These are phyloP conservation scores for Parotia lawesii DNA, from an alignment of 2,113 vertebrate species.

Conservation along the genomic window DNA sequence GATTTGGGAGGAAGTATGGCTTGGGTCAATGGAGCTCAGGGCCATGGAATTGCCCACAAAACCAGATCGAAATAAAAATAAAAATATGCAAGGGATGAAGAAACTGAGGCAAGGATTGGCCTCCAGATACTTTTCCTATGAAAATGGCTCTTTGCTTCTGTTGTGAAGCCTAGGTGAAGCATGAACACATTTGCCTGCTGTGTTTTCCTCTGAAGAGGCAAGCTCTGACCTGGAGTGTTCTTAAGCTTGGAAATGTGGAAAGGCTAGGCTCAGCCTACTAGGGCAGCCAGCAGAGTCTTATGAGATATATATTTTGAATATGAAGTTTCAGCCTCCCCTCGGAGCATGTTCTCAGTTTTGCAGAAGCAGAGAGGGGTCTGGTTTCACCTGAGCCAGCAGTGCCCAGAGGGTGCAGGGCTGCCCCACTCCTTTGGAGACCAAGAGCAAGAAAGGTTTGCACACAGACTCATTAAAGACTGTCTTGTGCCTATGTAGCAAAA, in stretches of 20 bases:
- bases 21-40: background rate
- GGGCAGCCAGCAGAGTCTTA: background rate
- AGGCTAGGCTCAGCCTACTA: background rate
- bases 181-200: background rate
- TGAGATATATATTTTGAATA: background rate
- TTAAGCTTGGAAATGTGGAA: background rate
- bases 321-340: background rate
- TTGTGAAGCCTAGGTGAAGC: background rate
- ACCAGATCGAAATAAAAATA: accelerated
- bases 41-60: background rate
- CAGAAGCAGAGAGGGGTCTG: background rate
- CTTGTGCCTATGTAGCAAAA: background rate
- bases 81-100: background rate
- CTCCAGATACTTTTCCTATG: background rate
- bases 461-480: background rate
- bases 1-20: background rate
- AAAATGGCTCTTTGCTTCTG: background rate
- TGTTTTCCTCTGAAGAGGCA: background rate
- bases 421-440: background rate
- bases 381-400: background rate
- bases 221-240: background rate
- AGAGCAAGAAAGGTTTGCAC: background rate
- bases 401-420: background rate
- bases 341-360: accelerated
- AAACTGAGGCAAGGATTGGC: background rate